These are phyloP conservation scores for Anguilla megastoma DNA, from an alignment of 2,797 vertebrate genomes.

Conservation along the genomic window DNA sequence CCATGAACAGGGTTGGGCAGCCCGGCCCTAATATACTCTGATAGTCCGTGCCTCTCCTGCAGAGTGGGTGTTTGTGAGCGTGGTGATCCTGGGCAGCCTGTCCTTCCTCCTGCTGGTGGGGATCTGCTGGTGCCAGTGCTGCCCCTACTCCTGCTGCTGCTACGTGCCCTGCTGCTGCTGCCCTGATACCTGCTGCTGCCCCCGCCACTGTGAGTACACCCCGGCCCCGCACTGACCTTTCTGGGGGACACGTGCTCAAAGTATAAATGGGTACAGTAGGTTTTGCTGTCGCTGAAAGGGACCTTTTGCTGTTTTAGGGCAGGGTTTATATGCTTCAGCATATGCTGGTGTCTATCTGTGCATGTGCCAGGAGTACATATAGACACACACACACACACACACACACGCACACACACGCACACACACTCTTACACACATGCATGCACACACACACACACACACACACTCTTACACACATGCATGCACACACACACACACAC, in stretches of 20 bases:
- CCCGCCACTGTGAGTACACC: slow-evolving; percentile 86
- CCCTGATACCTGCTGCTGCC: slow-evolving; percentile 95
- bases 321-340: not conserved
- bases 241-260: no score
- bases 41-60: slow-evolving; percentile 36
- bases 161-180: slow-evolving; percentile 95
- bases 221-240: not conserved
- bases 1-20: no score
- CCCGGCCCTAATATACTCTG: no score
- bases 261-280: not conserved
- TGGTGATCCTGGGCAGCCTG: slow-evolving; percentile 84
- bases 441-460: not conserved
- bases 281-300: not conserved
- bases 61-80: slow-evolving; percentile 93
- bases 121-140: slow-evolving; percentile 98
- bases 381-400: slow-evolving; percentile 18
- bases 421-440: not conserved
- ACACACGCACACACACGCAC: not conserved
- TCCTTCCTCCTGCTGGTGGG: slow-evolving; percentile 88
- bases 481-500: not conserved
- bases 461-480: not conserved
- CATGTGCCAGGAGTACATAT: not conserved
- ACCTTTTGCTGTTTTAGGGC: no score
- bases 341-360: not conserved
- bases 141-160: slow-evolving; percentile 96